These are phyloP conservation scores for Hoplodrina blanda DNA, from an alignment of 2,888 invertebrate genomes.

Conservation along the genomic window DNA sequence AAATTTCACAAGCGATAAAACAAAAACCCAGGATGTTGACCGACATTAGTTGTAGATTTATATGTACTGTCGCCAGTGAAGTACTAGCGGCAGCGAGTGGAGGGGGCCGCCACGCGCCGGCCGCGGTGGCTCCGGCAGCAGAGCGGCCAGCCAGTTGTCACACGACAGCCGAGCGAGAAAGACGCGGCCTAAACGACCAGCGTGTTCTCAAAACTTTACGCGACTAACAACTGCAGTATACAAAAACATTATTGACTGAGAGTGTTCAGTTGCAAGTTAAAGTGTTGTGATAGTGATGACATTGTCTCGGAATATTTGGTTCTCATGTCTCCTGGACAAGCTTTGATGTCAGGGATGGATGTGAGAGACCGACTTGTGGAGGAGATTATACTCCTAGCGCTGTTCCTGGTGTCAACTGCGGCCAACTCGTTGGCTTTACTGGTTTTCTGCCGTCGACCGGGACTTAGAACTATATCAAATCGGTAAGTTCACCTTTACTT, in stretches of 20 bases:
- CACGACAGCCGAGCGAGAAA: slow-evolving; percentile 85
- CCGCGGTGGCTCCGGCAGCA: slow-evolving; percentile 59
- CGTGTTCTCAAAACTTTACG: slow-evolving; percentile 90
- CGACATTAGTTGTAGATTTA: slow-evolving; percentile 68
- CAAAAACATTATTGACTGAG: slow-evolving; percentile 76
- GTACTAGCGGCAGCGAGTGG: slow-evolving; percentile 54
- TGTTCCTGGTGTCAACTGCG: slow-evolving; percentile 92
- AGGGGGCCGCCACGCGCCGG: slow-evolving; percentile 76
- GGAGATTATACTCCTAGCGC: slow-evolving; percentile 87
- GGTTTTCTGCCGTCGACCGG: slow-evolving; percentile 93
- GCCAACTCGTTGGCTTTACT: slow-evolving; percentile 94
- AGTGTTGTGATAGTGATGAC: slow-evolving; percentile 88
- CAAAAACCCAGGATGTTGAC: slow-evolving; percentile 69
- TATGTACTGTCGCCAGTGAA: slow-evolving; percentile 65
- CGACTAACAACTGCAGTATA: slow-evolving; percentile 86
- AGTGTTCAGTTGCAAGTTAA: slow-evolving; percentile 85
- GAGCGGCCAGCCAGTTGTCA: slow-evolving; percentile 82
- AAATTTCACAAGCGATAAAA: slow-evolving; percentile 65
- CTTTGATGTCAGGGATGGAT: slow-evolving; percentile 89
- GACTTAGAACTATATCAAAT: slow-evolving; percentile 94
- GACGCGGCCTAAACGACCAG: slow-evolving; percentile 84
- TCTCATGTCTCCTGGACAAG: slow-evolving; percentile 86
- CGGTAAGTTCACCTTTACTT: slow-evolving; percentile 88
- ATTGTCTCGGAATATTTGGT: slow-evolving; percentile 82
- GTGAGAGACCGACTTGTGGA: slow-evolving; percentile 85